Evolutionary conservation across 2,797 vertebrate genomes (phyloP), one percentile per base, ranked within the genome.

Genomic region (Euphonia xanthogaster): DNA sequence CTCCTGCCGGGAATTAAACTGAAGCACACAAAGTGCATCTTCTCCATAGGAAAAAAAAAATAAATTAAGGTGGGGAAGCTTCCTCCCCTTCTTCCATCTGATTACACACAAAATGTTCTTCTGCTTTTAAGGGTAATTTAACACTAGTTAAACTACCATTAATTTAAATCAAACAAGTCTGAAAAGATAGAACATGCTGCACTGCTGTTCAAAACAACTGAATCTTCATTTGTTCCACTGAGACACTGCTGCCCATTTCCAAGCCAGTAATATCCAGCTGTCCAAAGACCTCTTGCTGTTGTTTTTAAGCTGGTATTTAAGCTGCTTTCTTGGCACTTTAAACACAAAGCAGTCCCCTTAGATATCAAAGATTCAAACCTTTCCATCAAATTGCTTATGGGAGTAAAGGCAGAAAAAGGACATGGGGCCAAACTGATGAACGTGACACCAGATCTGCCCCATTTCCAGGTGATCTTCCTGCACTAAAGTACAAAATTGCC

Each of bases 111-210:
- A 73, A 83, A 66, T 22, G 62, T 82, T 88, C 75, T 86, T 54
- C 71, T 85, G 67, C 80, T 87, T 96, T 92, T 91, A 93, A 96
- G 89, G 88, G 57, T 66, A 91, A 96, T 95, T 96, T 95, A 94
- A 83, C 85, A 86, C 70, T 35, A 77, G 57, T 94, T 93, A 96
- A 95, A 86, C 33, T 53, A 70, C 28, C 2, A 4, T 90, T 94
- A 94, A 95, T 95, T 93, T 93, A 96, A 95, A 89, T 92, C 82
- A 93, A 95, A 92, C 72, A 77, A 79, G 89, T 92, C 65, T 80
- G 53, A 30, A 94, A 54, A 90, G 48, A 67, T 0, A 61, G 68
- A 93, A 90, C 62, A 37, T 63, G 58, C 75, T 90, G 77, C 61
- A 73, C 74, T 66, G 78, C 66, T 77, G 67, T 92, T 93, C 90